Base-by-base conservation (phyloP, 2,888 invertebrate genomes). In the Gymnocheta viridis region DNA sequence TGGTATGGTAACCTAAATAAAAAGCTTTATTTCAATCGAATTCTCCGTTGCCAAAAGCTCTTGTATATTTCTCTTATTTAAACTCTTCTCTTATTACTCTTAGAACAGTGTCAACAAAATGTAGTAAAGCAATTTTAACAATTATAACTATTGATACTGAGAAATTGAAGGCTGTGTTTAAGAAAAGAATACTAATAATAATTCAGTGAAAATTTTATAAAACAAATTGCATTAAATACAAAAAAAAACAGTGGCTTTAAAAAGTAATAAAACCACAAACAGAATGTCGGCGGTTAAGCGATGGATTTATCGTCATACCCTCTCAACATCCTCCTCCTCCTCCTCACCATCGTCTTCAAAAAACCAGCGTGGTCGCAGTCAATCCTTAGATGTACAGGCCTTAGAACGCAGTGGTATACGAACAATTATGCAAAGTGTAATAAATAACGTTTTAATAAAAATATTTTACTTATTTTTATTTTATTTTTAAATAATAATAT, bases 351-450 rank as follows among this genome's bases (percentile, higher is more conserved):
- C 82, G 86, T 56, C 70, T 5, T 22, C 70, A 22, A 90, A 88
- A 78, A 86, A 86, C n/a, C 88, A 89, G 44, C 91, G 92, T 22
- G 91, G 90, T 38, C 90, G 92, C 74, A 92, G 92, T 84, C 91
- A 91, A 72, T 92, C 92, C 22, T 87, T 92, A 32, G 92, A 92
- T 87, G 92, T 92, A 60, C 91, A 92, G 79, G 89, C 92, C 4
- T 82, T 92, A 70, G 91, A 92, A 67, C 88, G 88, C 56, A 89
- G 89, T 73, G 92, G 92, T 64, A 89, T 92, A 27, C 89, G 91
- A 24, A 87, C 89, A n/a, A 83, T 91, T 85, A 51, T 91, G 81
- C 89, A 90, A 81, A 91, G 88, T 87, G 90, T 91, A n/a, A n/a
- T n/a, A 88, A 89, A 88, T 85, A 88, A 88, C 9, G 47, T 56